These are phyloP conservation scores for Belonocnema kinseyi DNA, from an alignment of 1,140 invertebrate genomes.

Conservation along the genomic window DNA sequence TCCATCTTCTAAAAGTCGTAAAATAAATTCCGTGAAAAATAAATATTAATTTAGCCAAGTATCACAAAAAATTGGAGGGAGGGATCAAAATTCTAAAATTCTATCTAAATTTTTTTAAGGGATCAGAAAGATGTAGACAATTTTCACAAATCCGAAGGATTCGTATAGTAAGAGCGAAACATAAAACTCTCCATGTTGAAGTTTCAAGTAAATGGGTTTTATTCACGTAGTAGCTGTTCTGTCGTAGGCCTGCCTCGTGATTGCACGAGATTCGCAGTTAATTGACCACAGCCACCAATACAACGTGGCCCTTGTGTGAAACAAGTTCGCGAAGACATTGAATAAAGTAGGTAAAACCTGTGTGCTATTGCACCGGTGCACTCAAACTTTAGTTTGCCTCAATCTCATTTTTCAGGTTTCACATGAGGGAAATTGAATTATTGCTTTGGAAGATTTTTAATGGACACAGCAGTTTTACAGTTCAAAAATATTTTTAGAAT, in stretches of 20 bases:
- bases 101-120: neutral
- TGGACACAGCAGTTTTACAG: no score
- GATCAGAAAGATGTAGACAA: neutral
- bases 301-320: constrained; percentile 61
- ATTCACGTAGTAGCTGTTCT: constrained; percentile 56
- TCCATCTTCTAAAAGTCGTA: no score
- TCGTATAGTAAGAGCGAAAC: constrained; percentile 25
- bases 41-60: no score
- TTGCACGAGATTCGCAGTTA: constrained; percentile 62
- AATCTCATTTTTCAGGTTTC: no score
- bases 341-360: neutral
- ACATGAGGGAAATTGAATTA: no score
- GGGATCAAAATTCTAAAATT: no score
- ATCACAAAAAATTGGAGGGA: no score
- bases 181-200: constrained; percentile 3
- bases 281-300: constrained; percentile 65
- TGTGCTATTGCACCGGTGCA: neutral
- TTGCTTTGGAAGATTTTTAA: no score
- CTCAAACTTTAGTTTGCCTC: neutral
- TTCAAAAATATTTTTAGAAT: no score
- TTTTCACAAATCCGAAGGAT: constrained; percentile 6
- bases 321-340: constrained; percentile 42
- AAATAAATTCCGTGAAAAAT: no score
- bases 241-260: constrained; percentile 45
- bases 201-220: constrained; percentile 61